These are phyloP conservation scores for Eubasilissa splendida DNA, from an alignment of 2,888 invertebrate species.

Conservation along the genomic window DNA sequence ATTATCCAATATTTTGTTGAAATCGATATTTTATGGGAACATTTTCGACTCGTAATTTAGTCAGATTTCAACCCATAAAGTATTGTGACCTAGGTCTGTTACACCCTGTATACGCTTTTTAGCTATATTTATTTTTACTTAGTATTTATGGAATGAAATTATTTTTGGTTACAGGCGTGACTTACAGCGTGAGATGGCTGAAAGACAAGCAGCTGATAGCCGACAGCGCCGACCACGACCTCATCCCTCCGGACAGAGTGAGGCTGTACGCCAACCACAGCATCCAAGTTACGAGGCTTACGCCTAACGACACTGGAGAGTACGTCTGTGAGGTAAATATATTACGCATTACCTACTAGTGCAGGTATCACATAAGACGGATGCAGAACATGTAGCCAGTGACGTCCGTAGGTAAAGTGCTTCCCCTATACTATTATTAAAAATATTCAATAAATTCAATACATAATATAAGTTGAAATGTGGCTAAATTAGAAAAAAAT, in stretches of 20 bases:
- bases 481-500: too few species aligned
- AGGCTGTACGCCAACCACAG: slow-evolving; percentile 81
- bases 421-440: too few species aligned
- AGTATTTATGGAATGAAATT: not conserved
- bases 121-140: not conserved
- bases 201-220: slow-evolving; percentile 78
- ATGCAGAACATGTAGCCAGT: too few species aligned
- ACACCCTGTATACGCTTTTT: not conserved
- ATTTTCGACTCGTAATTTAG: not conserved
- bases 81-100: too few species aligned
- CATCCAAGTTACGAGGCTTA: slow-evolving; percentile 75
- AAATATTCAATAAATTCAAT: too few species aligned
- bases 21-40: too few species aligned
- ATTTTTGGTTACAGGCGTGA: slow-evolving; percentile 66
- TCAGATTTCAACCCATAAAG: too few species aligned
- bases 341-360: too few species aligned
- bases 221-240: slow-evolving; percentile 69
- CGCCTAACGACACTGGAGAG: slow-evolving; percentile 76
- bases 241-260: slow-evolving; percentile 72
- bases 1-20: too few species aligned
- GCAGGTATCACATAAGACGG: too few species aligned
- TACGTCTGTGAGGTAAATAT: slow-evolving; percentile 77
- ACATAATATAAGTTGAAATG: too few species aligned
- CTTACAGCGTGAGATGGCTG: slow-evolving; percentile 80
- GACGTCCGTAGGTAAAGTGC: too few species aligned